These are phyloP conservation scores for Verasper variegatus DNA, from an alignment of 2,113 vertebrate genomes.

Conservation along the genomic window DNA sequence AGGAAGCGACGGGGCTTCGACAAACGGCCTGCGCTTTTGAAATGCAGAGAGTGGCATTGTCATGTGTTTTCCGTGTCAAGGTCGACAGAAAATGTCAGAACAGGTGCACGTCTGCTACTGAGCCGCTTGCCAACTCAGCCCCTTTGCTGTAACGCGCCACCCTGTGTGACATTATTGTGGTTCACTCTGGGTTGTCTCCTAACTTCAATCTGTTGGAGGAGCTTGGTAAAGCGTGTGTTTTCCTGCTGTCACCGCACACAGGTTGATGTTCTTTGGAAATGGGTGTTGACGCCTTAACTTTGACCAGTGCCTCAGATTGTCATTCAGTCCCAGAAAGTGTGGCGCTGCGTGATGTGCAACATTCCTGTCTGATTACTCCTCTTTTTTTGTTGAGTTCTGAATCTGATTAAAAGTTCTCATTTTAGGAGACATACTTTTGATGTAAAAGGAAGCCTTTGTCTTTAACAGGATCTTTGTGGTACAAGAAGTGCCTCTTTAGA, in stretches of 20 bases:
- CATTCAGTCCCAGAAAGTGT: too few species aligned
- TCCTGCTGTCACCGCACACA: background rate
- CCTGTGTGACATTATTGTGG: constrained; percentile 73
- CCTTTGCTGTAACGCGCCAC: constrained; percentile 75
- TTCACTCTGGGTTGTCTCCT: constrained; percentile 56
- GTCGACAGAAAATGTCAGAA: constrained; percentile 85
- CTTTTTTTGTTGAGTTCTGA: constrained; percentile 2
- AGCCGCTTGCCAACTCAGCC: constrained; percentile 81
- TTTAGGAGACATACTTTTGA: constrained; percentile 1
- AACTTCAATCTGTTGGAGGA: constrained; percentile 41
- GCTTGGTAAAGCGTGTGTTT: constrained; percentile 46
- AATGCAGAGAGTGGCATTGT: constrained; percentile 77
- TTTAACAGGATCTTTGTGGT: background rate
- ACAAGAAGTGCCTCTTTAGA: background rate
- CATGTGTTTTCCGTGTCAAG: constrained; percentile 83
- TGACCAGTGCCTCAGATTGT: background rate
- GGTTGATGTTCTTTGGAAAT: constrained; percentile 22
- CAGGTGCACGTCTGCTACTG: constrained; percentile 83
- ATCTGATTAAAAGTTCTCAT: constrained; percentile 14
- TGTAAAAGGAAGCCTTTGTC: background rate
- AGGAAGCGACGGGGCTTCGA: constrained; percentile 48
- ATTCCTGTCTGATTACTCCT: constrained; percentile 38
- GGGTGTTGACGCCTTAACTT: constrained; percentile 42
- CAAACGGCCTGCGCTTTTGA: constrained; percentile 64
- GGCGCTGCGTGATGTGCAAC: background rate